Conservation (phyloP, 2,113 vertebrate genomes). For the Muscicapa adusta region DNA sequence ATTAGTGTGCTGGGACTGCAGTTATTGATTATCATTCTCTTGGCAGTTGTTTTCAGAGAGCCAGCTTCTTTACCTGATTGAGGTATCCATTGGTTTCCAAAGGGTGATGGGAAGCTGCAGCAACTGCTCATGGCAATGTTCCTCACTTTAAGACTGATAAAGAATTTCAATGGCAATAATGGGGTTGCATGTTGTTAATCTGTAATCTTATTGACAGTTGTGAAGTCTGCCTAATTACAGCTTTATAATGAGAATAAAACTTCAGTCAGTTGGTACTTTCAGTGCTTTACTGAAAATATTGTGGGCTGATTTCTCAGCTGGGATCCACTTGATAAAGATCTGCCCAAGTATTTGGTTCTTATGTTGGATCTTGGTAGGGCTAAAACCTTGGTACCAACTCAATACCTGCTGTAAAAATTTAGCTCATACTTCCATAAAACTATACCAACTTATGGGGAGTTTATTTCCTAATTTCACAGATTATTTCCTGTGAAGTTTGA, state of each 20-base stretch:
- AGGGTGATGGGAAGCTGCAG: not conserved
- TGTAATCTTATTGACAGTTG: not conserved
- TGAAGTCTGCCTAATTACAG: not conserved
- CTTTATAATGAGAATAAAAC: not conserved
- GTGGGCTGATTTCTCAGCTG: not conserved
- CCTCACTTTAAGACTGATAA: not conserved
- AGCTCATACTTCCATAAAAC: not conserved
- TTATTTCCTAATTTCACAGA: not conserved
- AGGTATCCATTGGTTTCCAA: not conserved
- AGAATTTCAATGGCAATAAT: not conserved
- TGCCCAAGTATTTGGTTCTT: not conserved
- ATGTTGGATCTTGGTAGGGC: not conserved
- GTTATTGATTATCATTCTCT: not conserved
- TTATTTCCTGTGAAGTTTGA: not conserved
- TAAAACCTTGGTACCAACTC: not conserved
- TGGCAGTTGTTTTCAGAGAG: not conserved
- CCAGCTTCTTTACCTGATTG: not conserved
- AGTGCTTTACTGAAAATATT: not conserved
- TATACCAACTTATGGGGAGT: not conserved
- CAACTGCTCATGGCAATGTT: not conserved
- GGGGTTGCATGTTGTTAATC: not conserved
- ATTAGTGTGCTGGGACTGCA: not conserved
- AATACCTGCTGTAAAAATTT: not conserved
- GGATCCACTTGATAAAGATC: not conserved
- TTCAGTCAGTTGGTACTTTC: not conserved